Evolutionary conservation across 2,113 vertebrate species (phyloP).

Genomic region (Cyanoramphus novaezelandiae): DNA sequence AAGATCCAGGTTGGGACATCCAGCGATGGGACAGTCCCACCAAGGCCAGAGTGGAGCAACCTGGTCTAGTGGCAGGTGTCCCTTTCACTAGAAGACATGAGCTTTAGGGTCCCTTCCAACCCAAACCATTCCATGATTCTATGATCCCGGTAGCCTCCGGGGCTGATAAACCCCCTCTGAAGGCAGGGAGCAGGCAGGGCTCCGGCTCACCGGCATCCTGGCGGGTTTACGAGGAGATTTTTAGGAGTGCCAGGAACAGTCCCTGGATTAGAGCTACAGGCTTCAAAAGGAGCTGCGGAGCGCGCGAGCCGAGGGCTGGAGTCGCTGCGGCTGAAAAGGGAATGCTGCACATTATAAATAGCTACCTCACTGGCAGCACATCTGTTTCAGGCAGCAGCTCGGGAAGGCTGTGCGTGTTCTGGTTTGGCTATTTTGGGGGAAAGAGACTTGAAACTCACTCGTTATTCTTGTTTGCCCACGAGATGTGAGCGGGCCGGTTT

Average conservation of each 20-base stretch:
- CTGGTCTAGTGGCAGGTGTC: neutral
- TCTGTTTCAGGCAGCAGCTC: conserved; percentile 63
- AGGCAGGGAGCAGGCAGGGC: neutral
- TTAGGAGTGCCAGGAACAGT: conserved; percentile 60
- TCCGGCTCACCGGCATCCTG: neutral
- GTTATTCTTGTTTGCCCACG: conserved; percentile 40
- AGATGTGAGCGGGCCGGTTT: conserved; percentile 12
- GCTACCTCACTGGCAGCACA: conserved; percentile 56
- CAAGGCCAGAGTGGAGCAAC: neutral
- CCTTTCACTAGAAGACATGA: neutral
- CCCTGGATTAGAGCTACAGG: conserved; percentile 58
- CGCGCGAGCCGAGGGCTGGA: conserved; percentile 56
- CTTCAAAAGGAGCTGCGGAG: conserved; percentile 64
- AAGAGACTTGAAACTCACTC: conserved; percentile 54
- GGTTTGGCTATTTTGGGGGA: conserved; percentile 44
- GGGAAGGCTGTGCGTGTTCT: conserved; percentile 42
- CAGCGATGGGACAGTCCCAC: neutral
- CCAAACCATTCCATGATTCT: neutral
- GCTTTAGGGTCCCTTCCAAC: neutral
- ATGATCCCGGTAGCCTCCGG: neutral
- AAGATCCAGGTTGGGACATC: neutral
- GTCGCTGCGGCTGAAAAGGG: conserved; percentile 59
- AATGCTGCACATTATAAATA: conserved; percentile 66
- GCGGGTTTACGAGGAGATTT: conserved; percentile 55
- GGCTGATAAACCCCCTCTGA: neutral